Evolutionary conservation across 2,113 vertebrate species (phyloP).

Genomic region (Petromus typicus): DNA sequence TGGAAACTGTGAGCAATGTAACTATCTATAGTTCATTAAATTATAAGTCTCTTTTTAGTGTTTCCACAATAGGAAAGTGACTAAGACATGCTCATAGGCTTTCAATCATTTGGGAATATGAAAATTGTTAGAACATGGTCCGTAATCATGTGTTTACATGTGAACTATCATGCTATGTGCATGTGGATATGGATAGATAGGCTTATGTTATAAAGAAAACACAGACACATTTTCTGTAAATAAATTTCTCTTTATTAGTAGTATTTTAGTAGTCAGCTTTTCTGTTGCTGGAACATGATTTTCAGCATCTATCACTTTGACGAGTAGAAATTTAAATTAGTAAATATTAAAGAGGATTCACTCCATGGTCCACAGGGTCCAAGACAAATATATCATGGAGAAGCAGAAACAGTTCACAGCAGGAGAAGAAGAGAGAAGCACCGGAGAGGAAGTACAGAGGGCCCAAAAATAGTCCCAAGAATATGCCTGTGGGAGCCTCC

Average conservation of each 20-base stretch:
- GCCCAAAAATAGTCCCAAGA: background rate
- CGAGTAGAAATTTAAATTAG: background rate
- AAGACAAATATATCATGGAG: background rate
- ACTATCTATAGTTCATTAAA: background rate
- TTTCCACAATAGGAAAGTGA: background rate
- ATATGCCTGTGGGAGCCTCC: background rate
- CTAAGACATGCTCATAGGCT: background rate
- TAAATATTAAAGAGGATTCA: background rate
- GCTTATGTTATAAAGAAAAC: background rate
- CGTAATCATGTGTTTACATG: background rate
- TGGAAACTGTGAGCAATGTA: background rate
- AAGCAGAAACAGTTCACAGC: background rate
- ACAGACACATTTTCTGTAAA: background rate
- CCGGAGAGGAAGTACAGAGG: background rate
- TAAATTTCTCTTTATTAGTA: background rate
- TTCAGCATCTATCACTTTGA: background rate
- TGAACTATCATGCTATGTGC: background rate
- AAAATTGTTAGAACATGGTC: background rate
- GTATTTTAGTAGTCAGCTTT: background rate
- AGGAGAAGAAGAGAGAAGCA: background rate
- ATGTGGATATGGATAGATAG: background rate
- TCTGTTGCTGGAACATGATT: background rate
- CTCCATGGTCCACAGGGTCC: background rate
- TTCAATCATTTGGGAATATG: background rate
- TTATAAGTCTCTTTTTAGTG: background rate